Percentiles rank a stretch among this genome's conserved stretches.
These are phyloP conservation scores for Otus sunia DNA, from an alignment of 2,113 vertebrate species.

Conservation along the genomic window DNA sequence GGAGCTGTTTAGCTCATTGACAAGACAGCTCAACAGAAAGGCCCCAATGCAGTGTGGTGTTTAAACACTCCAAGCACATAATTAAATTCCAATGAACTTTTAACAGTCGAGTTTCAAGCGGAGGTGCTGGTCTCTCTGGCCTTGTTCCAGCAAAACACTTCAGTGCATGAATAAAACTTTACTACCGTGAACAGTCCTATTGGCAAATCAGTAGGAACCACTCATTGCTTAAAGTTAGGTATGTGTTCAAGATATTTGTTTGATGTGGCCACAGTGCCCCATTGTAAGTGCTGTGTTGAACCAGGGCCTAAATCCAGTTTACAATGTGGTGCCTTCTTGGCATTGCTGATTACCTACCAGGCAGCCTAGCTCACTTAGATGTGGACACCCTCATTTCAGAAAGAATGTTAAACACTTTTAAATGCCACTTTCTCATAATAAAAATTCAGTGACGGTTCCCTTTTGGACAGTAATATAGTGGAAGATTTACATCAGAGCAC, in stretches of 20 bases:
- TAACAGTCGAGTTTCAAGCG: background rate
- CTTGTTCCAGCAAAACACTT: background rate
- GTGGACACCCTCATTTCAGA: background rate
- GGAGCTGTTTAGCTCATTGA: background rate
- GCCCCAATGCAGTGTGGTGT: fast-evolving
- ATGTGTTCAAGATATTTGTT: background rate
- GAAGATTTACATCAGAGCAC: background rate
- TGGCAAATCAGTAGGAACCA: background rate
- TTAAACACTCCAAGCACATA: background rate
- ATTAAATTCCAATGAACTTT: background rate
- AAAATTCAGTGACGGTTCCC: background rate
- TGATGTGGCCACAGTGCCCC: background rate
- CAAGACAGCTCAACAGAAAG: background rate
- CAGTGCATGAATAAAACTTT: background rate
- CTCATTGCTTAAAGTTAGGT: background rate
- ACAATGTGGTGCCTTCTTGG: background rate
- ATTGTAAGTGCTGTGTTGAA: background rate
- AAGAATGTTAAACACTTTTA: background rate
- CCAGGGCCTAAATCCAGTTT: background rate
- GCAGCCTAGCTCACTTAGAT: background rate
- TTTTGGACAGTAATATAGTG: background rate
- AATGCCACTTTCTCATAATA: background rate
- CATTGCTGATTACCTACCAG: background rate
- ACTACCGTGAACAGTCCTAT: background rate
- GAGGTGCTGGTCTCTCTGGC: background rate